Evolutionary conservation across 1,140 invertebrate species (phyloP).

Genomic region (Cylas formicarius): DNA sequence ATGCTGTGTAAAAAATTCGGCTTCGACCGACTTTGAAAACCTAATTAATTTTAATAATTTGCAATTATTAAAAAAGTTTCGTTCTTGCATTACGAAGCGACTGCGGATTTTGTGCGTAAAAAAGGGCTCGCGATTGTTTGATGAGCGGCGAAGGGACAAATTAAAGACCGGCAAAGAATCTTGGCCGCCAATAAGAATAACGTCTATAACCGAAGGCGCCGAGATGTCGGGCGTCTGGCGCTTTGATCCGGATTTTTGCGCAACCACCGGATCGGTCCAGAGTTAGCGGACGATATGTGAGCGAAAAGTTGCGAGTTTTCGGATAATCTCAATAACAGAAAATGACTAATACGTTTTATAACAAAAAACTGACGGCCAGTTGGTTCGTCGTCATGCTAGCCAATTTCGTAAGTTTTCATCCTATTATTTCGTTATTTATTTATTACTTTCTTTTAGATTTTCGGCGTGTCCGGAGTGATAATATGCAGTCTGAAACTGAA

Average conservation of each 20-base stretch:
- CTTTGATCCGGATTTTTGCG: background rate
- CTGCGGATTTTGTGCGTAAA: background rate
- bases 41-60: too few species aligned
- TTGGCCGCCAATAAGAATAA: too few species aligned
- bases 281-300: conserved; percentile 3
- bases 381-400: conserved; percentile 13
- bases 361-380: conserved; percentile 7
- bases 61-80: background rate
- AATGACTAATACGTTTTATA: conserved; percentile 9
- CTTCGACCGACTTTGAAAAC: too few species aligned
- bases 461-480: conserved; percentile 29
- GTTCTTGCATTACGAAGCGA: background rate
- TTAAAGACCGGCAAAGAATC: too few species aligned
- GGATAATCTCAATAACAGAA: background rate
- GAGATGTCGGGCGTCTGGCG: conserved; percentile 17
- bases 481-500: conserved; percentile 29
- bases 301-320: too few species aligned
- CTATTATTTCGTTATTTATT: conserved; percentile 4
- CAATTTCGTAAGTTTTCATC: conserved; percentile 11
- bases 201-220: conserved; percentile 1
- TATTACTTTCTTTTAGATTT: conserved; percentile 22
- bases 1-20: too few species aligned
- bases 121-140: background rate
- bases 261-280: background rate
- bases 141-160: background rate